phyloP scores from a whole-genome alignment of 2,113 vertebrate genomes.

The Austrofundulus limnaeus region DNA sequence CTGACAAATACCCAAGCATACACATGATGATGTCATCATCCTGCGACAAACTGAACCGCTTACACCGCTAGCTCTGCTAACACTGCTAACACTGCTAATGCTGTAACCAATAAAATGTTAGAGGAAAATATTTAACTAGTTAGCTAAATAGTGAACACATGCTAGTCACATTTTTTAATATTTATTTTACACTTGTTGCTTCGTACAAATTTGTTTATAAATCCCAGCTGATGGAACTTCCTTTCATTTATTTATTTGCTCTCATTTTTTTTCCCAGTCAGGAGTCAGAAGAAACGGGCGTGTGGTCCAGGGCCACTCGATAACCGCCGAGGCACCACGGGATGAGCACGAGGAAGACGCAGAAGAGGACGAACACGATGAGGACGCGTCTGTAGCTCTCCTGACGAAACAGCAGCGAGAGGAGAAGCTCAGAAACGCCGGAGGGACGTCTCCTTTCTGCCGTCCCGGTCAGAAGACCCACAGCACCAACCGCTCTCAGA shows the following conservation, averaged over 20 bases:
- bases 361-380: conserved; percentile 36
- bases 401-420: conserved; percentile 27
- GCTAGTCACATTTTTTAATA: too few relatives aligned
- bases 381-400: conserved; percentile 25
- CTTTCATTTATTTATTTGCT: too few relatives aligned
- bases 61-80: too few relatives aligned
- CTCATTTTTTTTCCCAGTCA: conserved; percentile 38
- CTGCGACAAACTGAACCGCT: too few relatives aligned
- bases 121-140: too few relatives aligned
- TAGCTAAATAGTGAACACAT: too few relatives aligned
- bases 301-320: conserved; percentile 57
- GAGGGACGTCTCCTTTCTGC: conserved; percentile 38
- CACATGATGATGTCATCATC: too few relatives aligned
- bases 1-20: too few relatives aligned
- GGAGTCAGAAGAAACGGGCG: conserved; percentile 63
- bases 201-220: not conserved
- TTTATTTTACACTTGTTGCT: too few relatives aligned
- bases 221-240: not conserved
- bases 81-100: too few relatives aligned
- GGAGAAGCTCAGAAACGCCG: conserved; percentile 38
- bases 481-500: conserved; percentile 32
- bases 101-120: too few relatives aligned
- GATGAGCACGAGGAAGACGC: conserved; percentile 41
- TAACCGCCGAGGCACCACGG: conserved; percentile 49
- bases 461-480: conserved; percentile 30